Evolutionary conservation across 2,797 vertebrate genomes (phyloP).

Genomic region (Rhinella marina): DNA sequence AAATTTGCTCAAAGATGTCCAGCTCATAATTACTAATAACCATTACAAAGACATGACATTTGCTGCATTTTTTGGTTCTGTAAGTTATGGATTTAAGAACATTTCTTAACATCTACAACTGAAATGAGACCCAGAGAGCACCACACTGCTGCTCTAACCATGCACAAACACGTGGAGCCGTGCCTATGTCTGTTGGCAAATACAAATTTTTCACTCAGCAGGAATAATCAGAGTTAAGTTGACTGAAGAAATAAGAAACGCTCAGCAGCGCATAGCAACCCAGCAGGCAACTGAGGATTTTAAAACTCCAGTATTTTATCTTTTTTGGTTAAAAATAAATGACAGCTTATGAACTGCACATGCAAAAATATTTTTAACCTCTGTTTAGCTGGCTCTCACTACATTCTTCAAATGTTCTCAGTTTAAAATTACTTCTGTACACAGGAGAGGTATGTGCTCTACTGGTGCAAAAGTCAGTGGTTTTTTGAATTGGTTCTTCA

Average conservation of each 20-base stretch:
- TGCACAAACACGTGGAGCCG: constrained; percentile 76
- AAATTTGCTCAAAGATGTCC: background rate
- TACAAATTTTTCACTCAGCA: constrained; percentile 90
- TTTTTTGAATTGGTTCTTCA: no score
- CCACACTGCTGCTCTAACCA: constrained; percentile 85
- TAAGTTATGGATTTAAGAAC: constrained; percentile 71
- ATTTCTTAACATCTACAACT: constrained; percentile 82
- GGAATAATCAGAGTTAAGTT: constrained; percentile 80
- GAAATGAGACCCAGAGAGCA: constrained; percentile 90
- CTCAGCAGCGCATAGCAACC: constrained; percentile 82
- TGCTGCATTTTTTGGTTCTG: background rate
- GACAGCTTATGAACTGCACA: constrained; percentile 78
- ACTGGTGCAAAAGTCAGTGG: background rate
- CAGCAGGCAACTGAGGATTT: constrained; percentile 80
- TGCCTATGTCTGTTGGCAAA: constrained; percentile 88
- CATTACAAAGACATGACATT: background rate
- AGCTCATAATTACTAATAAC: background rate
- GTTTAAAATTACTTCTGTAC: background rate
- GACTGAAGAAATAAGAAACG: constrained; percentile 82
- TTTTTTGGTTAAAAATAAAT: constrained; percentile 81
- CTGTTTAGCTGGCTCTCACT: background rate
- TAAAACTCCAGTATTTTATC: constrained; percentile 82
- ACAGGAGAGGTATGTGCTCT: background rate
- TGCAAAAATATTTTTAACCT: constrained; percentile 84
- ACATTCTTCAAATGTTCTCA: background rate